Conservation (phyloP, 2,113 vertebrate species). For the Laticauda colubrina region DNA sequence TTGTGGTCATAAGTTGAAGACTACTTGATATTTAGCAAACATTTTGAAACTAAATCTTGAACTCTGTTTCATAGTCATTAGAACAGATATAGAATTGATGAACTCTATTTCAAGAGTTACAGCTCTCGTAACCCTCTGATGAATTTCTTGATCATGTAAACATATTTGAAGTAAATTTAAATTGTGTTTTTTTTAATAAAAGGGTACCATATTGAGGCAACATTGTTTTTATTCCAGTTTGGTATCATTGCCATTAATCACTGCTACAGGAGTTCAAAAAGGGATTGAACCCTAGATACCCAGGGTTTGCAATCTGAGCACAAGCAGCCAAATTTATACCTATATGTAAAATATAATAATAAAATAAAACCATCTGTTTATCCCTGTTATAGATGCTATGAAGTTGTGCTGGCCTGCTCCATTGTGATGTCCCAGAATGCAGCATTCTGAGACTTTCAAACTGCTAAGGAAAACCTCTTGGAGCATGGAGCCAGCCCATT, state of each 20-base stretch:
- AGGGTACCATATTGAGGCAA: background rate
- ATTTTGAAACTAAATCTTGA: background rate
- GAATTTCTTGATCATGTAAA: background rate
- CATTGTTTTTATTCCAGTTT: background rate
- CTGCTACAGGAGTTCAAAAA: background rate
- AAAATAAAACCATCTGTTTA: constrained; percentile 40
- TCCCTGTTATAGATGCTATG: constrained; percentile 55
- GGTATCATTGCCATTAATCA: background rate
- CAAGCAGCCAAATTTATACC: constrained; percentile 24
- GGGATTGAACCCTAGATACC: constrained; percentile 34
- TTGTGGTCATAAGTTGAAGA: background rate
- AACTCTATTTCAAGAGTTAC: background rate
- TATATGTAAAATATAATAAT: background rate
- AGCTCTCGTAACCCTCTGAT: background rate
- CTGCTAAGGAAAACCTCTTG: constrained; percentile 55
- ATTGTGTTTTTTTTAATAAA: background rate
- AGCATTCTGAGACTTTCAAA: constrained; percentile 27
- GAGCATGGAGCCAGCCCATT: constrained; percentile 62
- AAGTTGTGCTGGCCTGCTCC: constrained; percentile 48
- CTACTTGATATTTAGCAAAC: background rate
- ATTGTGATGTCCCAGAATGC: constrained; percentile 44
- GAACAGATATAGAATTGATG: background rate
- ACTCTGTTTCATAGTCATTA: too few species aligned
- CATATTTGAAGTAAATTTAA: background rate
- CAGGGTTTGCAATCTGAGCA: constrained; percentile 16